Evolutionary conservation across 2,888 invertebrate genomes (phyloP), one percentile per base, ranked within the genome.

Genomic region (Amiota communis): DNA sequence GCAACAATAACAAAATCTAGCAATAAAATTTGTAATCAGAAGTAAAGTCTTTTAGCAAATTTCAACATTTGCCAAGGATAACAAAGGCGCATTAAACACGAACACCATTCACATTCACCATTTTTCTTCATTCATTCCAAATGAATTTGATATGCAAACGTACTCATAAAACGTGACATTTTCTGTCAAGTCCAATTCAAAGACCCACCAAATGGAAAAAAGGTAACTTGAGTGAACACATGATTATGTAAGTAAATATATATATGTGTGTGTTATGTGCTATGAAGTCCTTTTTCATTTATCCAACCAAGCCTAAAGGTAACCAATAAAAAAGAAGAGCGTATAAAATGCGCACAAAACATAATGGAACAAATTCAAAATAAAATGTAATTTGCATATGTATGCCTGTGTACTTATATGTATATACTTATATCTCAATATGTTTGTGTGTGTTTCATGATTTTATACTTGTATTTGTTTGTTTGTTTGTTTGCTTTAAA

Each of bases 121-220:
- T 36, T 23, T 15, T 69, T 23, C 23, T 46, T 57, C 9, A 11
- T 70, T 46, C 59, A 15, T 13, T 48, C 47, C 20, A 68, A 68
- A 48, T 68, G 53, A 23, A 68, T 68, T 80, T 82, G 75, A 78
- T 79, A 76, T 82, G 74, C 77, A 76, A 85, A 84, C 73, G 78
- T 72, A 76, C 75, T 71, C 77, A 83, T 86, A 80, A 83, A 86
- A 84, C 85, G 85, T 83, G 83, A 86, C 86, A 86, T 80, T 84
- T 82, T 81, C 77, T 74, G 78, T 72, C 71, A 75, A 76, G 74
- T 79, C 71, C 77, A 82, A 74, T 75, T 78, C 70, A 76, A 75
- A 36, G 8, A 36, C 36, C 6, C 36, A 36, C 36, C 36, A 36
- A 75, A 71, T 76, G 74, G 73, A 76, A 84, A 78, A 76, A 80